Percentiles rank a stretch among this genome's conserved stretches.
Evolutionary conservation across 2,888 invertebrate species (phyloP).

Genomic region (Amblyteles armatorius): DNA sequence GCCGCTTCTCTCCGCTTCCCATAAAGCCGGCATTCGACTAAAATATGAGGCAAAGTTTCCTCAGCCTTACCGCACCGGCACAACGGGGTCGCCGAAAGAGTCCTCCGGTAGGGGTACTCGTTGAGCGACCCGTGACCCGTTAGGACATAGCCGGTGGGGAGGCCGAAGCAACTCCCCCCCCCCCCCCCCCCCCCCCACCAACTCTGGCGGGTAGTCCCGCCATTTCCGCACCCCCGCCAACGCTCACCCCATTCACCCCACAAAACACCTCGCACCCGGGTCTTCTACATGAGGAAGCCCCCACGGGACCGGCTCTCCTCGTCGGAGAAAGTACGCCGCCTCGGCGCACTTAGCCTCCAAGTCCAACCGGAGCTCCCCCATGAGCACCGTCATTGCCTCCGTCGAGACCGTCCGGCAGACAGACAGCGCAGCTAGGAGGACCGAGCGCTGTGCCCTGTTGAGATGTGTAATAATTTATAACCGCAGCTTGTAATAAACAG

Average conservation of each 20-base stretch:
- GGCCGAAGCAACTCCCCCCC: background rate
- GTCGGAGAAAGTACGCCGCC: conserved; percentile 12
- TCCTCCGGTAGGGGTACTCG: no score
- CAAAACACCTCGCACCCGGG: background rate
- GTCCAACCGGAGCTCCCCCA: no score
- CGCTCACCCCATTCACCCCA: background rate
- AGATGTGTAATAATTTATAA: no score
- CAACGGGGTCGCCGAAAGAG: no score
- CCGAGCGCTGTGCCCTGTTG: conserved; percentile 47
- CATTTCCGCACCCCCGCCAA: no score
- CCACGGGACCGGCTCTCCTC: no score
- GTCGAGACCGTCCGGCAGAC: conserved; percentile 64
- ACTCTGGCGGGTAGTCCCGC: no score
- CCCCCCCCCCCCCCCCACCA: no score
- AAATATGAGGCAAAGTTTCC: no score
- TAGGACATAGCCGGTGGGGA: background rate
- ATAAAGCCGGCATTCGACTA: background rate
- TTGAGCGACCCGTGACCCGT: no score
- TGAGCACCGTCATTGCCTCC: conserved; percentile 44
- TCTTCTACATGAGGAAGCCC: background rate
- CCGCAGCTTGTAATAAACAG: no score
- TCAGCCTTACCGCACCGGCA: no score
- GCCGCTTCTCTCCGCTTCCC: background rate
- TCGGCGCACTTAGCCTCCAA: background rate
- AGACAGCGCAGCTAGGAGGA: conserved; percentile 48